Evolutionary conservation across 2,888 invertebrate genomes (phyloP).

Genomic region (Clistopyga incitator): DNA sequence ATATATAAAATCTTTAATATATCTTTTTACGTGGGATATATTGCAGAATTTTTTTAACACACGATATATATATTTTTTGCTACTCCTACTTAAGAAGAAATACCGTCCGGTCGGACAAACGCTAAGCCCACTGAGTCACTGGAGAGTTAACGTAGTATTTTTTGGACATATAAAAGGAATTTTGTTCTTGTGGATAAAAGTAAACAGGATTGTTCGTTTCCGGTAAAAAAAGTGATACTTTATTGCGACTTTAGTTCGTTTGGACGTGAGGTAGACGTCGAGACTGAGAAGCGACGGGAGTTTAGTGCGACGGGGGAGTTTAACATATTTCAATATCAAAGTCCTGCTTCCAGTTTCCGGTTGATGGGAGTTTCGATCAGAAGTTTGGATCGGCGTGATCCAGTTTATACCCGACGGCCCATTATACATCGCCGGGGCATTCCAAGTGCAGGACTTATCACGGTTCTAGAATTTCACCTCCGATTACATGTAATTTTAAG

Average conservation of each 20-base stretch:
- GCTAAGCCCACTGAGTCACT: background rate
- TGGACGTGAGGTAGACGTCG: too few relatives aligned
- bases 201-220: background rate
- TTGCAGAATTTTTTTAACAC: background rate
- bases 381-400: too few relatives aligned
- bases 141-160: slow-evolving; percentile 7
- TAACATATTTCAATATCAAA: too few relatives aligned
- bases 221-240: background rate
- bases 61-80: background rate
- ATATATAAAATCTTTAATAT: background rate
- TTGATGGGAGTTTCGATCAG: too few relatives aligned
- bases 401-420: too few relatives aligned
- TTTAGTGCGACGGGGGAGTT: too few relatives aligned
- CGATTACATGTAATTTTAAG: background rate
- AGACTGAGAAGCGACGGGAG: too few relatives aligned
- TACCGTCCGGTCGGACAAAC: background rate
- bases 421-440: too few relatives aligned
- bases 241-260: too few relatives aligned
- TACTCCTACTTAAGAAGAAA: background rate
- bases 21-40: background rate
- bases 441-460: too few relatives aligned
- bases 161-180: background rate
- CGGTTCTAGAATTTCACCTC: background rate
- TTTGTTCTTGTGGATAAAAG: background rate
- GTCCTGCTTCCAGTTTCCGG: too few relatives aligned